These are phyloP conservation scores for Psittacula cyanocephala DNA, from an alignment of 2,113 vertebrate genomes.

Conservation along the genomic window DNA sequence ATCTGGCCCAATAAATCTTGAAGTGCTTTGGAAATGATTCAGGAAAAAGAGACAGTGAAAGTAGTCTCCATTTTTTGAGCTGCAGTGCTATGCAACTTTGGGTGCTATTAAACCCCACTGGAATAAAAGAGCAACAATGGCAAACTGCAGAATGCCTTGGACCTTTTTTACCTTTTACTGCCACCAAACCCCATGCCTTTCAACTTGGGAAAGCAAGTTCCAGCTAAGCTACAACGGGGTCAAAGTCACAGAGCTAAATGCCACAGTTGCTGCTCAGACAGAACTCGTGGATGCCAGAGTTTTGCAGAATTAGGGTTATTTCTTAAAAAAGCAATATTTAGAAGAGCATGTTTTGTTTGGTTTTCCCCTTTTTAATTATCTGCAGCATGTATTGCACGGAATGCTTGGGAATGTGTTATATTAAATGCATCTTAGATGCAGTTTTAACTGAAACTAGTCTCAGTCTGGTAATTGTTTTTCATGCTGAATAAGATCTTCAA, in stretches of 20 bases:
- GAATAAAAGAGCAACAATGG: slow-evolving; percentile 65
- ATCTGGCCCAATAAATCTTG: slow-evolving; percentile 32
- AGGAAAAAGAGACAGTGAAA: slow-evolving; percentile 32
- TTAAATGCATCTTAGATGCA: slow-evolving; percentile 43
- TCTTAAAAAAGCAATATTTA: neutral
- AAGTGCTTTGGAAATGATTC: slow-evolving; percentile 38
- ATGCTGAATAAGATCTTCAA: neutral
- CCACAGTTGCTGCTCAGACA: neutral
- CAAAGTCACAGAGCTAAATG: slow-evolving; percentile 58
- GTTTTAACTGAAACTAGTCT: slow-evolving; percentile 47
- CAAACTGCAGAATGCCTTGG: slow-evolving; percentile 18
- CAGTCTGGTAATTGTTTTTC: slow-evolving; percentile 24
- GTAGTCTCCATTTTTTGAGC: neutral
- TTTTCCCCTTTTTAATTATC: slow-evolving; percentile 21
- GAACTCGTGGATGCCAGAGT: neutral
- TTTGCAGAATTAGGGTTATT: slow-evolving; percentile 6
- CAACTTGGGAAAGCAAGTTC: slow-evolving; percentile 66
- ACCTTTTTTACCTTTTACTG: slow-evolving; percentile 28
- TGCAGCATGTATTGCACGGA: neutral
- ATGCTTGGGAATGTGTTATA: neutral
- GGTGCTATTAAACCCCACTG: neutral
- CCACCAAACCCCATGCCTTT: slow-evolving; percentile 42
- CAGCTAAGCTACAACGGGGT: slow-evolving; percentile 58
- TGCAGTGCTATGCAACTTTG: neutral
- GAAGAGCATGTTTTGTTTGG: neutral